A percentile compares a stretch with the other conserved stretches of the same genome.
Conservation (phyloP, 2,113 vertebrate genomes). For the Petroica traversi region DNA sequence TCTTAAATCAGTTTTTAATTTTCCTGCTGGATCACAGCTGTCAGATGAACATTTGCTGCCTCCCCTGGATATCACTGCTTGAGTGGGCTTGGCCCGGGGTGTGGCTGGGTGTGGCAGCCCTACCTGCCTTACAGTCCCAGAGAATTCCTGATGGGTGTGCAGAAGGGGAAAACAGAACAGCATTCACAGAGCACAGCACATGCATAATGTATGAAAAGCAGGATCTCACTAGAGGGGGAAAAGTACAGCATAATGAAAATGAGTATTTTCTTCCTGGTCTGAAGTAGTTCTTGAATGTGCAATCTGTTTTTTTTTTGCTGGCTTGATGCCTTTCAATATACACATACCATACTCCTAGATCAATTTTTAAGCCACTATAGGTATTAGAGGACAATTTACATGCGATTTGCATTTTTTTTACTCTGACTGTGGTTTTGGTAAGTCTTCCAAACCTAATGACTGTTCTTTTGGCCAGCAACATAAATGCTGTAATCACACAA, state of each 20-base stretch:
- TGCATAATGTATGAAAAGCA: neutral
- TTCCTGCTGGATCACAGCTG: neutral
- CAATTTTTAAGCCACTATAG: constrained; percentile 70
- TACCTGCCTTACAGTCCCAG: neutral
- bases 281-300: constrained; percentile 30
- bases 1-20: constrained; percentile 19
- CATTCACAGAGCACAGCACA: neutral
- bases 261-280: constrained; percentile 37
- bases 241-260: constrained; percentile 19
- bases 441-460: constrained; percentile 85
- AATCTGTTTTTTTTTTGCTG: constrained; percentile 26
- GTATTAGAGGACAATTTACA: constrained; percentile 80
- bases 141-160: neutral
- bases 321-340: constrained; percentile 62
- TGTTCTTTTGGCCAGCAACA: constrained; percentile 83
- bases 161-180: neutral
- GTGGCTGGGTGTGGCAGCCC: neutral
- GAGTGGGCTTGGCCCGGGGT: neutral
- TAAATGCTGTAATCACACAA: constrained; percentile 93
- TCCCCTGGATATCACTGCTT: neutral
- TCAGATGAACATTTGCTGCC: neutral
- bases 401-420: constrained; percentile 77
- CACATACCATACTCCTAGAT: constrained; percentile 42
- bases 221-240: neutral
- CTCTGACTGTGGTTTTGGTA: constrained; percentile 80